These are phyloP conservation scores for Nasonia oneida DNA, from an alignment of 2,888 invertebrate species.

Conservation along the genomic window DNA sequence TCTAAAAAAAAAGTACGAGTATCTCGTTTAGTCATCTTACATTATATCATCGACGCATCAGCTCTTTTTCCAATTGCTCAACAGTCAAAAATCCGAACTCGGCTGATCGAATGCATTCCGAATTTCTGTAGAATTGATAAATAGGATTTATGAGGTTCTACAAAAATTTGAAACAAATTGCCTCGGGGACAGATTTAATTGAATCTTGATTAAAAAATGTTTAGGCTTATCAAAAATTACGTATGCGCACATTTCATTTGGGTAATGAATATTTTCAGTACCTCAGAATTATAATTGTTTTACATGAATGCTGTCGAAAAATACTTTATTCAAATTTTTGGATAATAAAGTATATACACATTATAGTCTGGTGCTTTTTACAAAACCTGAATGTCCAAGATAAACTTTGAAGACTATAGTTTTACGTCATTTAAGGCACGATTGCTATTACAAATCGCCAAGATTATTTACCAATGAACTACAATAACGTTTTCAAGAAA, in stretches of 20 bases:
- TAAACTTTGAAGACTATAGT: too few relatives aligned
- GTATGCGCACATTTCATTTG: not conserved
- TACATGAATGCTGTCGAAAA: not conserved
- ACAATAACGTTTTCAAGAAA: too few relatives aligned
- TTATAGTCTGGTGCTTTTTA: too few relatives aligned
- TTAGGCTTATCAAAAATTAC: not conserved
- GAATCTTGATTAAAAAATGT: slow-evolving; percentile 19
- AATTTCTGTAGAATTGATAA: not conserved
- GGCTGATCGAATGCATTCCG: not conserved
- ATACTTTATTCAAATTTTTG: not conserved
- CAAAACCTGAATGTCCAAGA: too few relatives aligned
- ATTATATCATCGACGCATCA: not conserved
- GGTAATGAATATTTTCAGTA: slow-evolving; percentile 7
- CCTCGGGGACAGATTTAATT: not conserved
- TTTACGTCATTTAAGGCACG: too few relatives aligned
- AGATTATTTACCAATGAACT: too few relatives aligned
- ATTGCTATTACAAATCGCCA: too few relatives aligned
- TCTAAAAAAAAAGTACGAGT: slow-evolving; percentile 80
- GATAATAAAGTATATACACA: too few relatives aligned
- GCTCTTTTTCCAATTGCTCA: slow-evolving; percentile 10
- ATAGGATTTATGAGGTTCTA: not conserved
- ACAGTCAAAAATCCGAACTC: slow-evolving; percentile 31
- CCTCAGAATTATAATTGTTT: not conserved
- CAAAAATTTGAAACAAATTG: slow-evolving; percentile 24
- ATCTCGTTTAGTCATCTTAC: slow-evolving; percentile 67